phyloP scores from a whole-genome alignment of 2,113 vertebrate species.

The Misgurnus mizolepis region DNA sequence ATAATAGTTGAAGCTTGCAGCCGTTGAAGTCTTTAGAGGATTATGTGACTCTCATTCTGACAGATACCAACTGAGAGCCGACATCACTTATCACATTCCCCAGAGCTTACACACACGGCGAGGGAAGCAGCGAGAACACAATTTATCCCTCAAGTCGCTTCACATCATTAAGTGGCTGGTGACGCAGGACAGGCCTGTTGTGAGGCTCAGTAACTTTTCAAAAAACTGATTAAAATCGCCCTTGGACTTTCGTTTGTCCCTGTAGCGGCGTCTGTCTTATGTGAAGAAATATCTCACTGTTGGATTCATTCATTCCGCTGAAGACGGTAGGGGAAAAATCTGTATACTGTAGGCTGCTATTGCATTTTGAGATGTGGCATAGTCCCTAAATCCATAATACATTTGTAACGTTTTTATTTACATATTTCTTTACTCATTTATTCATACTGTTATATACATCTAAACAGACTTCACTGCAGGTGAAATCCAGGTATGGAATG shows the following conservation, averaged over 20 bases:
- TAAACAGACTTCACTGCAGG: no score
- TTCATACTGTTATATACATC: no score
- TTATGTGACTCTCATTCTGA: not conserved
- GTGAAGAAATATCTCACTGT: not conserved
- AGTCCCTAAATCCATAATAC: no score
- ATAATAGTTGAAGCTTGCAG: not conserved
- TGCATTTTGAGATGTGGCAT: no score
- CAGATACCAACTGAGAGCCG: slow-evolving; percentile 14
- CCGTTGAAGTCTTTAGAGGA: slow-evolving; percentile 10
- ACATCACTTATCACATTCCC: slow-evolving; percentile 19
- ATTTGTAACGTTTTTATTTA: no score
- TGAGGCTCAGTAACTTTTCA: slow-evolving; percentile 17
- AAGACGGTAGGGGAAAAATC: no score
- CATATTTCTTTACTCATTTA: no score
- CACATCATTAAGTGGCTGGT: slow-evolving; percentile 21
- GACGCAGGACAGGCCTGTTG: not conserved
- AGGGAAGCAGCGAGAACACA: slow-evolving; percentile 12
- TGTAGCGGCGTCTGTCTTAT: not conserved
- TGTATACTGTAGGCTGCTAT: no score
- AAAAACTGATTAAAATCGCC: slow-evolving; percentile 40
- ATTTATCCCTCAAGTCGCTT: slow-evolving; percentile 21
- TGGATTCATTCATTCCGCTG: slow-evolving; percentile 5
- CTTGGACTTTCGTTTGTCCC: slow-evolving; percentile 15
- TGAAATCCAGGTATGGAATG: no score
- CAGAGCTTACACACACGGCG: not conserved